These are phyloP conservation scores for Calvadosia cruxmelitensis DNA, from an alignment of 30 jellyfish, hydroid and myxozoan species.

Conservation along the genomic window DNA sequence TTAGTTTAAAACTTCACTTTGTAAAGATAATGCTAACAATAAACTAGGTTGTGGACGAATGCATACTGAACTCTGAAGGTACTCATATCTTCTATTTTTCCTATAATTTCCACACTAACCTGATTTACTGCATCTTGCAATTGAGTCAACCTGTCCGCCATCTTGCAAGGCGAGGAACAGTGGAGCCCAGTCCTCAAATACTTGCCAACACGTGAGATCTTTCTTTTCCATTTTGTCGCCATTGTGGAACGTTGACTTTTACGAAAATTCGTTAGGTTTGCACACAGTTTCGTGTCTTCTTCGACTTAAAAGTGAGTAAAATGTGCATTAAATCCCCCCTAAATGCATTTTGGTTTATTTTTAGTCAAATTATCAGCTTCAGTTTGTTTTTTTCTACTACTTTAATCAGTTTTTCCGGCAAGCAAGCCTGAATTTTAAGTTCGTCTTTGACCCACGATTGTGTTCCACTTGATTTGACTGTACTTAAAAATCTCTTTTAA, in stretches of 20 bases:
- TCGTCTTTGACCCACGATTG: not conserved
- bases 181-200: slow-evolving; percentile 10
- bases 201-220: slow-evolving; percentile 9
- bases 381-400: no score
- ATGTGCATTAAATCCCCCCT: not conserved
- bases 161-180: slow-evolving; percentile 15
- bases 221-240: not conserved
- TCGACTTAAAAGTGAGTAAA: slow-evolving; percentile 41
- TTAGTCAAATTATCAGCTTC: no score
- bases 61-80: no score
- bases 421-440: no score
- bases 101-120: slow-evolving; percentile 10
- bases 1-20: no score
- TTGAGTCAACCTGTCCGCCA: slow-evolving; percentile 92
- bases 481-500: no score
- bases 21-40: no score
- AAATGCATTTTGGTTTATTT: not conserved
- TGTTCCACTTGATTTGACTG: not conserved
- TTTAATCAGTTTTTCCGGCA: no score
- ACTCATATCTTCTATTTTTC: not conserved
- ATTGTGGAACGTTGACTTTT: slow-evolving; percentile 4
- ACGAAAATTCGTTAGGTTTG: slow-evolving; percentile 32
- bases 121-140: slow-evolving; percentile 82
- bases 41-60: no score
- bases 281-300: slow-evolving; percentile 92